These are phyloP conservation scores for Microtus montanus DNA, from an alignment of 2,113 vertebrate genomes.

Conservation along the genomic window DNA sequence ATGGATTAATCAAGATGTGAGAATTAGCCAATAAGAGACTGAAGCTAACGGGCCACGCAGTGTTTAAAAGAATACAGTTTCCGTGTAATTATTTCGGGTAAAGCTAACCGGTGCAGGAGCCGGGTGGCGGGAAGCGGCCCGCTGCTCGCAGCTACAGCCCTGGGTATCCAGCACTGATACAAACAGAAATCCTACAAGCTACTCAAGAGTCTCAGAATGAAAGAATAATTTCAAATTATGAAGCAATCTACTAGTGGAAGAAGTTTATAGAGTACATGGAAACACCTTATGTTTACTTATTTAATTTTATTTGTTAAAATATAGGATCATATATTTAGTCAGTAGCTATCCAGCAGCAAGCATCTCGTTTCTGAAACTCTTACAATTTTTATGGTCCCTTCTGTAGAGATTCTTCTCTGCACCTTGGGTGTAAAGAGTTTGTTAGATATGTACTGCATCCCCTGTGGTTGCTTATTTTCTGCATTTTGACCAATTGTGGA, in stretches of 20 bases:
- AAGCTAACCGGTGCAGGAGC: no score
- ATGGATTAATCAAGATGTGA: no score
- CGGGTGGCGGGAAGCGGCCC: no score
- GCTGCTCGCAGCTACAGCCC: no score
- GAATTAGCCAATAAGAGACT: no score
- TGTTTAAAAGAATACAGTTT: no score
- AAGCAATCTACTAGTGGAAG: neutral
- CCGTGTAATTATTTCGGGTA: no score
- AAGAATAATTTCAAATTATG: neutral
- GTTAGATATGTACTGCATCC: neutral
- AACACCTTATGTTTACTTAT: neutral
- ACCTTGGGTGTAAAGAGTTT: neutral
- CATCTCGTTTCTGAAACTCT: neutral
- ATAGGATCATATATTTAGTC: neutral
- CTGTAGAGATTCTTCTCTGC: neutral
- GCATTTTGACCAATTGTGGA: neutral
- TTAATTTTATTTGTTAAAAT: constrained; percentile 1
- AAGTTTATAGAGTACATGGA: neutral
- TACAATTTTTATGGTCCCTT: neutral
- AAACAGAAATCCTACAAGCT: neutral
- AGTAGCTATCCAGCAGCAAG: no score
- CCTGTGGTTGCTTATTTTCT: neutral
- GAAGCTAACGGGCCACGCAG: no score
- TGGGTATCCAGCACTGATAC: neutral
- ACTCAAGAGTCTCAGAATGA: neutral